A percentile compares a stretch with the other conserved stretches of the same genome.
phyloP scores from a whole-genome alignment of 2,797 vertebrate species.

The Poeciliopsis paucimaculata region DNA sequence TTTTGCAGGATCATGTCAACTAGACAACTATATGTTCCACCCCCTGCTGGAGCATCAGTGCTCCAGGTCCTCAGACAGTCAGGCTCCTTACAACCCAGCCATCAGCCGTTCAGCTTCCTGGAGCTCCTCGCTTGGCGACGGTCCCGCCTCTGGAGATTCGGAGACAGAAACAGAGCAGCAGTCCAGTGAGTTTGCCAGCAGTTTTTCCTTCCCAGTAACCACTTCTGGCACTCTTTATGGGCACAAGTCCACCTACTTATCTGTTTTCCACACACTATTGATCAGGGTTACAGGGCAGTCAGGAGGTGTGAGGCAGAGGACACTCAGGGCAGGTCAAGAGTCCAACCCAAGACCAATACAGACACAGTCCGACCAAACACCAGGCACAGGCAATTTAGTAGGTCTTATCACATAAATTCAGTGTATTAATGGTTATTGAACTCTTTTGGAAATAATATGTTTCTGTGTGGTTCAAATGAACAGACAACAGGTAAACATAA shows the following conservation, averaged over 20 bases:
- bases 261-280: neutral
- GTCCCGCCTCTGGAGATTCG: constrained; percentile 45
- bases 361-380: neutral
- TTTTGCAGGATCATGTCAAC: constrained; percentile 68
- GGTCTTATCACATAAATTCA: neutral
- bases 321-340: neutral
- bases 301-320: neutral
- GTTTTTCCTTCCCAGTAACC: neutral
- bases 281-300: neutral
- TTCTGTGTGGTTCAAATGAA: neutral
- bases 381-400: neutral
- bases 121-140: constrained; percentile 58
- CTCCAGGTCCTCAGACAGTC: constrained; percentile 36
- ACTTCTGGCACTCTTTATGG: neutral
- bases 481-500: neutral
- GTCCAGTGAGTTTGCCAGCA: constrained; percentile 58
- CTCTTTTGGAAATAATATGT: neutral
- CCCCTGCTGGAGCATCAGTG: constrained; percentile 60
- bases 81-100: constrained; percentile 35
- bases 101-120: constrained; percentile 68
- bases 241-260: neutral
- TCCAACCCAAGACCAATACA: neutral
- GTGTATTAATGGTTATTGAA: neutral
- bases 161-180: constrained; percentile 49
- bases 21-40: constrained; percentile 44